phyloP scores from a whole-genome alignment of 1,140 invertebrate species.

The Tribolium castaneum region DNA sequence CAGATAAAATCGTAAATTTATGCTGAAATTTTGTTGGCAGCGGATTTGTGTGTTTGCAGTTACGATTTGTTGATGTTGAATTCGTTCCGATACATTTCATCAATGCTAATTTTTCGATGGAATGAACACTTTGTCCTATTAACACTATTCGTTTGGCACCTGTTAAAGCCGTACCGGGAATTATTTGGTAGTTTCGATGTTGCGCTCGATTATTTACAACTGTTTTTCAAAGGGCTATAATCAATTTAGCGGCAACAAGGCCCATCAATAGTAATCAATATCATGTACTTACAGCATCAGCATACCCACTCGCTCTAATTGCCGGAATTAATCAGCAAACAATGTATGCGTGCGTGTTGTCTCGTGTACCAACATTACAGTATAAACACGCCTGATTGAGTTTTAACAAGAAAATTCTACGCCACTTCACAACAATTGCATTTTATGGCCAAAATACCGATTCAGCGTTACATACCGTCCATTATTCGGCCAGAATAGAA shows the following conservation, averaged over 20 bases:
- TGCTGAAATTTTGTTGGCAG: neutral
- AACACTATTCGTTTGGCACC: conserved; percentile 14
- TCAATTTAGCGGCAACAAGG: conserved; percentile 15
- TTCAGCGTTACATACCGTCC: too few species aligned
- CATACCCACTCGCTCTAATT: conserved; percentile 38
- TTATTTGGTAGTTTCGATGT: neutral
- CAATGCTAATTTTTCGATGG: conserved; percentile 14
- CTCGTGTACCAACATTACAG: conserved; percentile 2
- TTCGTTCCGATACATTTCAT: conserved; percentile 20
- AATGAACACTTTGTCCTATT: conserved; percentile 21
- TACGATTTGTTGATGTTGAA: conserved; percentile 5
- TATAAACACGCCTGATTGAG: conserved; percentile 10
- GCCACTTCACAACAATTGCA: neutral
- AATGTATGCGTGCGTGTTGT: conserved; percentile 43
- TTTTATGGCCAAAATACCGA: too few species aligned
- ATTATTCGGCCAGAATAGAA: too few species aligned
- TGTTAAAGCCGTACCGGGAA: neutral
- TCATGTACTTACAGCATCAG: conserved; percentile 37
- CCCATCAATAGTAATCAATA: conserved; percentile 41
- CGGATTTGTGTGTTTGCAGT: neutral
- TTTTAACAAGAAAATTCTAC: neutral
- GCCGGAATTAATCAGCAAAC: conserved; percentile 42
- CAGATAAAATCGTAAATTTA: neutral
- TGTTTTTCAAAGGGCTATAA: conserved; percentile 17
- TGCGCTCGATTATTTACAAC: conserved; percentile 5